These are phyloP conservation scores for Cheiracanthium punctorium DNA, from an alignment of 2,888 invertebrate genomes.

Conservation along the genomic window DNA sequence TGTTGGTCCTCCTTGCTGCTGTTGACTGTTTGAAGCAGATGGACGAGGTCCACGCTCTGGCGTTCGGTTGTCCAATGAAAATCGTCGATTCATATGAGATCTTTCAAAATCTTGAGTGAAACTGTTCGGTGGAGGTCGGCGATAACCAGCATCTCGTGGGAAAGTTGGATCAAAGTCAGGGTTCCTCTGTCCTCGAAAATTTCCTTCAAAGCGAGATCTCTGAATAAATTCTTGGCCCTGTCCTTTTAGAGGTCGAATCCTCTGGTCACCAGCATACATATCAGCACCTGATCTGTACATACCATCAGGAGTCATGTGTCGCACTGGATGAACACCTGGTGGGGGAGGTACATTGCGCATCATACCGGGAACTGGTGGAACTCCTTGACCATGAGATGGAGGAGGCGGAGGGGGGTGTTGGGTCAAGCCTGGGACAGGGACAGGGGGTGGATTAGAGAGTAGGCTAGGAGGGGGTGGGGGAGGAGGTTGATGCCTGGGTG, in stretches of 20 bases:
- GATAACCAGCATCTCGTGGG: conserved; percentile 30
- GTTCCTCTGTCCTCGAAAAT: conserved; percentile 17
- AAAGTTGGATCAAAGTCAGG: conserved; percentile 39
- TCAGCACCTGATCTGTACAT: conserved; percentile 12
- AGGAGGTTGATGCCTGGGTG: conserved; percentile 44
- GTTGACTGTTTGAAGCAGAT: conserved; percentile 30
- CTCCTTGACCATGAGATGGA: conserved; percentile 18
- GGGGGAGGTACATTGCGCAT: conserved; percentile 22
- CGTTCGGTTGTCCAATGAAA: conserved; percentile 9
- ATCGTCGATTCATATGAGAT: conserved; percentile 21
- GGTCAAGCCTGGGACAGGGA: conserved; percentile 72
- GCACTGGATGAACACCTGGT: conserved; percentile 8
- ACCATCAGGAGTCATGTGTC: not conserved
- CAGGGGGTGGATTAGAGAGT: conserved; percentile 42
- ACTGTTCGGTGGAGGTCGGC: conserved; percentile 32
- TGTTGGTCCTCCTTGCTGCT: conserved; percentile 47
- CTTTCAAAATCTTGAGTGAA: conserved; percentile 34
- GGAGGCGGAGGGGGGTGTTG: conserved; percentile 46
- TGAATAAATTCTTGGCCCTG: not conserved
- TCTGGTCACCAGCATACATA: conserved; percentile 4
- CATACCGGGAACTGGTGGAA: conserved; percentile 29
- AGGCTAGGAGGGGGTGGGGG: conserved; percentile 61
- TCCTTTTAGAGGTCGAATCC: conserved; percentile 4
- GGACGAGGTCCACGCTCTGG: conserved; percentile 46
- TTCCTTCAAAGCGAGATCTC: conserved; percentile 18